phyloP scores from a whole-genome alignment of 2,113 vertebrate species.

The Lepus americanus region DNA sequence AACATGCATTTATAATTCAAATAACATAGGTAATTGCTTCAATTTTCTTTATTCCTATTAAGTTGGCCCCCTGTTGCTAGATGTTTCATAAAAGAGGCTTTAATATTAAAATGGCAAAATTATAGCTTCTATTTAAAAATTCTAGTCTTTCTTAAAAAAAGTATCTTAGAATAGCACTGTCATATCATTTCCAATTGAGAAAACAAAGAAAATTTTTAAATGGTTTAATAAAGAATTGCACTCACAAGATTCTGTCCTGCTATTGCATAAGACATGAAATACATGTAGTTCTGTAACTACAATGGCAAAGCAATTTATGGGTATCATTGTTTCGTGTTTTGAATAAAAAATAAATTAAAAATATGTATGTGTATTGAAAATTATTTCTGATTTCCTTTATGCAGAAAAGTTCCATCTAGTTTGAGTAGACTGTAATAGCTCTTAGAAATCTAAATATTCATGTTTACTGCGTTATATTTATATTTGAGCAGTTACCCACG shows the following conservation, averaged over 20 bases:
- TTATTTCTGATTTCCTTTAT: neutral
- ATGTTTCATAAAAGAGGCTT: neutral
- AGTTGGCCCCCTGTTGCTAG: neutral
- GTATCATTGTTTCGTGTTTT: neutral
- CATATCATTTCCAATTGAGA: constrained; percentile 1
- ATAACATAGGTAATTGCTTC: neutral
- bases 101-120: neutral
- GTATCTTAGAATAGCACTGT: neutral
- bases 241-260: neutral
- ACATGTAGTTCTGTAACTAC: neutral
- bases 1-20: neutral
- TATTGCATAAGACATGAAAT: neutral
- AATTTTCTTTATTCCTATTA: neutral
- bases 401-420: neutral
- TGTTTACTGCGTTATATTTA: neutral
- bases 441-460: neutral
- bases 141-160: neutral
- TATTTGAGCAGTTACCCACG: neutral
- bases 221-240: neutral
- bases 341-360: constrained; percentile 31
- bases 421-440: neutral
- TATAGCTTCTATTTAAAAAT: neutral
- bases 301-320: neutral
- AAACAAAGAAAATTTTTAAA: constrained; percentile 23
- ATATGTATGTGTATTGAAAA: neutral